phyloP scores from a whole-genome alignment of 2,888 invertebrate species.

The Eupsilia transversa region DNA sequence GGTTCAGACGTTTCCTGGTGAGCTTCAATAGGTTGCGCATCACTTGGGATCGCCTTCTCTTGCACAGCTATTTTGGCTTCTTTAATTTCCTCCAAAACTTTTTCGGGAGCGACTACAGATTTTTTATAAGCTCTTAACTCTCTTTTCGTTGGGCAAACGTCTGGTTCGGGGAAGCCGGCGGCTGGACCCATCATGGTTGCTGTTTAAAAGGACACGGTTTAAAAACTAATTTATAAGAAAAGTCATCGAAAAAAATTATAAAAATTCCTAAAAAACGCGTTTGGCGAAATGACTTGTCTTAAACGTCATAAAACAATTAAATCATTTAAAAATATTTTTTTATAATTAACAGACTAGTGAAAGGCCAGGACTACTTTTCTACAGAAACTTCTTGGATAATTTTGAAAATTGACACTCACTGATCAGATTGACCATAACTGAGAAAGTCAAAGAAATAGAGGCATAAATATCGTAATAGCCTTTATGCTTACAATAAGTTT shows the following conservation, averaged over 20 bases:
- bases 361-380: neutral
- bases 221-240: neutral
- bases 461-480: no score
- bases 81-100: conserved; percentile 69
- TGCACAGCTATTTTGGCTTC: conserved; percentile 55
- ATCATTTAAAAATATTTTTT: neutral
- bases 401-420: neutral
- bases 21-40: neutral
- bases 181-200: conserved; percentile 63
- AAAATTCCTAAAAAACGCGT: no score
- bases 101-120: conserved; percentile 73
- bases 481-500: no score
- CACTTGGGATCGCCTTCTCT: neutral
- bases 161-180: conserved; percentile 78
- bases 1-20: conserved; percentile 17
- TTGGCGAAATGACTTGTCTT: neutral
- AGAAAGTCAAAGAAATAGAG: no score
- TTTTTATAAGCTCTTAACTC: conserved; percentile 84
- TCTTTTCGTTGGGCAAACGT: conserved; percentile 75
- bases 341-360: no score
- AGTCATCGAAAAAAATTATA: no score
- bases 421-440: no score
- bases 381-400: neutral
- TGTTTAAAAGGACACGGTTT: neutral
- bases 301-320: neutral